Evolutionary conservation across 2,113 vertebrate genomes (phyloP).

Genomic region (Indri indri): DNA sequence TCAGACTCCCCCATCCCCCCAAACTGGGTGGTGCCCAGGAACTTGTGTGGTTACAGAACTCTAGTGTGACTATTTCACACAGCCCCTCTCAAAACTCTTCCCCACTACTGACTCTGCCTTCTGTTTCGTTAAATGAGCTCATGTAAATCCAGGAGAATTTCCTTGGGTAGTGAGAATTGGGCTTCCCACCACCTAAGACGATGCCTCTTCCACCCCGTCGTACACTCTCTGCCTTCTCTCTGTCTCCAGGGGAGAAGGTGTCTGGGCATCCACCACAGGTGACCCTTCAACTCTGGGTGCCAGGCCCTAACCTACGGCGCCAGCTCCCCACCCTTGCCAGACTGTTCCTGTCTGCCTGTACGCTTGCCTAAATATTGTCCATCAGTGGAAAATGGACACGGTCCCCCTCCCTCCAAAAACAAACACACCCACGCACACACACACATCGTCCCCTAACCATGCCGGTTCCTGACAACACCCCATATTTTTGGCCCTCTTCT

Average conservation of each 20-base stretch:
- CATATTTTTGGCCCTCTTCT: neutral
- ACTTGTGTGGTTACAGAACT: neutral
- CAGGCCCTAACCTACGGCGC: neutral
- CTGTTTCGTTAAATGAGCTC: neutral
- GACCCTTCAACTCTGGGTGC: neutral
- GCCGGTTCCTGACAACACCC: neutral
- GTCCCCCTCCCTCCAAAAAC: neutral
- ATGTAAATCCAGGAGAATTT: neutral
- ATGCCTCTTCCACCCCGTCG: too few species aligned
- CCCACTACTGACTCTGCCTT: neutral
- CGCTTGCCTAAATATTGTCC: neutral
- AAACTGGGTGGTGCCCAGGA: neutral
- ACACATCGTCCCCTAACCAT: neutral
- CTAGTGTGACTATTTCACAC: neutral
- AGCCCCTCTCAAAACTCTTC: neutral
- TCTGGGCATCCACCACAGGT: accelerated
- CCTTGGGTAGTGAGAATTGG: neutral
- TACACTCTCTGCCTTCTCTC: neutral
- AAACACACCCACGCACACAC: neutral
- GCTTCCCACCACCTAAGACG: neutral
- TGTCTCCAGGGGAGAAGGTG: neutral
- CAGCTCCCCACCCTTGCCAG: neutral
- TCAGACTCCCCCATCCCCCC: too few species aligned
- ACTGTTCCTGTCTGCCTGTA: neutral
- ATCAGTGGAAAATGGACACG: neutral